Conservation (phyloP, 1,140 invertebrate species). For the Cotesia glomerata region DNA sequence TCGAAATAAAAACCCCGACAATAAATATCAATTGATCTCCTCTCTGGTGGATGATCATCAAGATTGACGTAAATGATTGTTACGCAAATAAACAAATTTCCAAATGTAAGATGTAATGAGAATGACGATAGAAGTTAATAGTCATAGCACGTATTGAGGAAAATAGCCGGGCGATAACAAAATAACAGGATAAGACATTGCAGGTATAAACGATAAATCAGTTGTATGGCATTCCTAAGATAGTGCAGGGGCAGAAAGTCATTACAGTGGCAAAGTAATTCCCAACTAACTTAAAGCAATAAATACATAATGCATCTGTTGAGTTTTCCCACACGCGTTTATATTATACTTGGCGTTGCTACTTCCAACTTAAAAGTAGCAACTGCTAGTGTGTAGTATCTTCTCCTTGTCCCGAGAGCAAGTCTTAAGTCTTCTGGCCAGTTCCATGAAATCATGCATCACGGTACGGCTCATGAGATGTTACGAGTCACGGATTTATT, state of each 20-base stretch:
- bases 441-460: constrained; percentile 61
- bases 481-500: constrained; percentile 52
- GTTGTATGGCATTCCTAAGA: constrained; percentile 47
- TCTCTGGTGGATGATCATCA: no score
- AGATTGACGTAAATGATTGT: neutral
- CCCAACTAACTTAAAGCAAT: constrained; percentile 59
- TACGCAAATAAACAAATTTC: neutral
- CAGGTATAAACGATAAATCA: constrained; percentile 47
- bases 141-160: constrained; percentile 5
- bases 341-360: constrained; percentile 10
- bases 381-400: neutral
- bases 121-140: neutral
- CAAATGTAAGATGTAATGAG: no score
- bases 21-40: no score
- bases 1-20: no score
- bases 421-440: constrained; percentile 21
- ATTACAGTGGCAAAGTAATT: constrained; percentile 59
- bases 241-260: constrained; percentile 46
- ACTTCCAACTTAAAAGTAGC: neutral
- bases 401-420: no score
- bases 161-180: constrained; percentile 35
- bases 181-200: constrained; percentile 37
- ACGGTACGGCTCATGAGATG: constrained; percentile 38
- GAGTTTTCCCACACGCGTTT: constrained; percentile 54
- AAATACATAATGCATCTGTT: constrained; percentile 61